Conservation (phyloP, 2,113 vertebrate genomes). For the Vidua chalybeata region DNA sequence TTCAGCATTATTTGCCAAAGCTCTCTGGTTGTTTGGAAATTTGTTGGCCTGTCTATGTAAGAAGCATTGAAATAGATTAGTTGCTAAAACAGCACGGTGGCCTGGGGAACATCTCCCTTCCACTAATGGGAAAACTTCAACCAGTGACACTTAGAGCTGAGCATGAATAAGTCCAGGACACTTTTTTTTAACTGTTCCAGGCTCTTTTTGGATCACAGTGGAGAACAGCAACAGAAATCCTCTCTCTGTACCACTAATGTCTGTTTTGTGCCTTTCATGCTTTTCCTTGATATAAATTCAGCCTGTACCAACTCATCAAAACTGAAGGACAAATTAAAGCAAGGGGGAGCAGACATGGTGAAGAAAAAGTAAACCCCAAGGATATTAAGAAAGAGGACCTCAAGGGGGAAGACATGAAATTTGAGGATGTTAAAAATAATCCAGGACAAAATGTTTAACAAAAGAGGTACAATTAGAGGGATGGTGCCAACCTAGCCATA, state of each 20-base stretch:
- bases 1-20: slow-evolving; percentile 28
- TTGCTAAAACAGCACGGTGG: background rate
- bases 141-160: background rate
- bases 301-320: background rate
- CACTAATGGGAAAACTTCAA: slow-evolving; percentile 28
- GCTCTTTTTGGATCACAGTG: background rate
- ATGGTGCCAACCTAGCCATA: background rate
- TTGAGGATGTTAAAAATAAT: background rate
- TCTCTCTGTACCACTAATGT: background rate
- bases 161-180: background rate
- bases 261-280: slow-evolving; percentile 3
- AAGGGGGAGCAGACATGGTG: background rate
- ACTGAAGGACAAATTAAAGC: background rate
- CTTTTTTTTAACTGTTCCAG: background rate
- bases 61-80: slow-evolving; percentile 30
- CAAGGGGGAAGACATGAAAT: background rate
- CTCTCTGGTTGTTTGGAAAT: slow-evolving; percentile 47
- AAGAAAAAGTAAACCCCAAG: background rate
- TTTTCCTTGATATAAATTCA: slow-evolving; percentile 27
- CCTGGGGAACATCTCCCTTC: slow-evolving; percentile 50
- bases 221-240: background rate
- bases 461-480: background rate
- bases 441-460: background rate
- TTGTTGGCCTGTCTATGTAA: slow-evolving; percentile 1
- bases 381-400: background rate